Base-by-base conservation (phyloP, 2,113 vertebrate genomes). In the Plotosus lineatus region DNA sequence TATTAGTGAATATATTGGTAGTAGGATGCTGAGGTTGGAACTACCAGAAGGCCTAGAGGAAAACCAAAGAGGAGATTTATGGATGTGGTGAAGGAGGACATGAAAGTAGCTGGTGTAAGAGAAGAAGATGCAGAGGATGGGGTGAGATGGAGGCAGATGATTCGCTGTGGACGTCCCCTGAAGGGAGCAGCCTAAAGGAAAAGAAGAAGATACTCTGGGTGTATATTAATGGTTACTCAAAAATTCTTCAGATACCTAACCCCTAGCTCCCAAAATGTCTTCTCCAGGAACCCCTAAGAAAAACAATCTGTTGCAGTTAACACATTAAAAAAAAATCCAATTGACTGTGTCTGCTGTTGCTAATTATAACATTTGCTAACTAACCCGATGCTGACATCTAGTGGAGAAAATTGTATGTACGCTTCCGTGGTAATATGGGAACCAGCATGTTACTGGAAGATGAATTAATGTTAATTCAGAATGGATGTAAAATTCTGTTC, bases 351-450 rank as follows among this genome's bases (percentile, higher is more conserved):
- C 31, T 63, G 14, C 40, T 11, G 10, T 19, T 44, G n/a, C n/a
- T n/a, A n/a, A n/a, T n/a, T n/a, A n/a, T n/a, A n/a, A n/a, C n/a
- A n/a, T n/a, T 28, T 48, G 42, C 46, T 58, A 53, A 38, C 51
- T 73, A 56, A 61, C 28, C 40, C 51, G 21, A 75, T 90, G 82
- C 87, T 93, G 91, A 90, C 91, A 88, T 91, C 90, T 92, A 91
- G 91, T 89, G 91, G 83, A 11, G 63, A 63, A 84, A 74, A 84
- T 36, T 68, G 85, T 74, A 90, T 90, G 9, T 74, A 42, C 21
- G 31, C 8, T 4, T 76, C 28, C 23, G 19, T 66, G 36, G 9
- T 40, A 40, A 36, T 63, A 33, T 36, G 15, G 36, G 4, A 40
- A 11, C 21, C 21, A 11, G 21, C 9, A n/a, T 66, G 38, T 4